Evolutionary conservation across 2,113 vertebrate species (phyloP).

Genomic region (Mustela lutreola): DNA sequence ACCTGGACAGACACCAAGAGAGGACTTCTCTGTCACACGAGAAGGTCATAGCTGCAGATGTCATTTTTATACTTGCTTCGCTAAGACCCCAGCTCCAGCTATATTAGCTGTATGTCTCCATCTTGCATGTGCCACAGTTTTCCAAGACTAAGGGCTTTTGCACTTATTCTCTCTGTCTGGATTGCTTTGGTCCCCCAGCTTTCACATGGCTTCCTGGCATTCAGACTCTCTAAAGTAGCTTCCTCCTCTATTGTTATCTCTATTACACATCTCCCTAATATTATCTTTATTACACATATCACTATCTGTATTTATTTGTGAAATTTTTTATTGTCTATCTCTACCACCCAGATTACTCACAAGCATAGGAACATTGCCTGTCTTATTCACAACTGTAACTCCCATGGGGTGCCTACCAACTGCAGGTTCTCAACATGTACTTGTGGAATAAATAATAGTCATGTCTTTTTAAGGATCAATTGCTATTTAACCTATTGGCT

Average conservation of each 20-base stretch:
- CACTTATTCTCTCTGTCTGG: neutral
- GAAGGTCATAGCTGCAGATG: fast-evolving
- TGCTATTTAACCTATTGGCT: neutral
- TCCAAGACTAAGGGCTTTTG: neutral
- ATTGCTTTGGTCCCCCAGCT: neutral
- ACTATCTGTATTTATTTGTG: neutral
- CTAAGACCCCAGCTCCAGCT: neutral
- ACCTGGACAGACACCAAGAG: neutral
- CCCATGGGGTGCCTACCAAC: neutral
- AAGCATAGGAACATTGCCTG: neutral
- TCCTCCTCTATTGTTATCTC: neutral
- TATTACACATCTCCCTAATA: neutral
- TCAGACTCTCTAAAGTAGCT: neutral
- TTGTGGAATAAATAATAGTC: neutral
- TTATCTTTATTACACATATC: no score
- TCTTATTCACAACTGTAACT: neutral
- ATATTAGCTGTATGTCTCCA: neutral
- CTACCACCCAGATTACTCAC: neutral
- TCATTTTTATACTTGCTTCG: neutral
- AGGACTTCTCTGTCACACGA: neutral
- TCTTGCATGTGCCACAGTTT: neutral
- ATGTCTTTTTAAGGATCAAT: neutral
- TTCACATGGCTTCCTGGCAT: neutral
- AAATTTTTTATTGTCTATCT: neutral
- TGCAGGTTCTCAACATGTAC: neutral